These are phyloP conservation scores for Drosophila sulfurigaster DNA, from an alignment of 1,140 invertebrate species.

Conservation along the genomic window DNA sequence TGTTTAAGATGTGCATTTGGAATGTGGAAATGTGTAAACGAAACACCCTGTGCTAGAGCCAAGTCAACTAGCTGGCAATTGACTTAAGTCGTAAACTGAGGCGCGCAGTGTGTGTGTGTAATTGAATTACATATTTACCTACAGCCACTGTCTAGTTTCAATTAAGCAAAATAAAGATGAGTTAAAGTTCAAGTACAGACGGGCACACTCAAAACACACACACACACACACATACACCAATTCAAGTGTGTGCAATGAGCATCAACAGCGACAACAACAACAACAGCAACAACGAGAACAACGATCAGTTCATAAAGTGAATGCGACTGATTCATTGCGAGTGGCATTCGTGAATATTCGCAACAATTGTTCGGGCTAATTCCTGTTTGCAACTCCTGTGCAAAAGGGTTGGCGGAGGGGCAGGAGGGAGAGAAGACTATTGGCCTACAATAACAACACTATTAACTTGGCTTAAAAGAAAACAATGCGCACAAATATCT, in stretches of 20 bases:
- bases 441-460: conserved; percentile 70
- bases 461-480: conserved; percentile 63
- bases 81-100: conserved; percentile 23
- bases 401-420: not conserved
- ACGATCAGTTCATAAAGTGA: conserved; percentile 48
- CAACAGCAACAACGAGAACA: not conserved
- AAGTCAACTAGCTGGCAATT: conserved; percentile 22
- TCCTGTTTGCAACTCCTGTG: conserved; percentile 16
- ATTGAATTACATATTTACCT: conserved; percentile 78
- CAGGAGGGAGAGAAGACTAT: conserved; percentile 23
- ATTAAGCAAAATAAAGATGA: conserved; percentile 78
- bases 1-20: too few relatives aligned
- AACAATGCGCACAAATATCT: conserved; percentile 59
- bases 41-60: conserved; percentile 35
- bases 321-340: conserved; percentile 36
- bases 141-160: conserved; percentile 71
- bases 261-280: conserved; percentile 9
- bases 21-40: too few relatives aligned
- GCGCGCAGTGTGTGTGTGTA: conserved; percentile 44
- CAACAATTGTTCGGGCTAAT: conserved; percentile 40
- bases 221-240: not conserved
- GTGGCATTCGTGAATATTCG: conserved; percentile 23
- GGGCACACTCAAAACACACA: conserved; percentile 13
- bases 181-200: conserved; percentile 74
- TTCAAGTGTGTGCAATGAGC: conserved; percentile 19